These are phyloP conservation scores for Enteromius afrohamiltoni DNA, from an alignment of 2,797 vertebrate species.

Conservation along the genomic window DNA sequence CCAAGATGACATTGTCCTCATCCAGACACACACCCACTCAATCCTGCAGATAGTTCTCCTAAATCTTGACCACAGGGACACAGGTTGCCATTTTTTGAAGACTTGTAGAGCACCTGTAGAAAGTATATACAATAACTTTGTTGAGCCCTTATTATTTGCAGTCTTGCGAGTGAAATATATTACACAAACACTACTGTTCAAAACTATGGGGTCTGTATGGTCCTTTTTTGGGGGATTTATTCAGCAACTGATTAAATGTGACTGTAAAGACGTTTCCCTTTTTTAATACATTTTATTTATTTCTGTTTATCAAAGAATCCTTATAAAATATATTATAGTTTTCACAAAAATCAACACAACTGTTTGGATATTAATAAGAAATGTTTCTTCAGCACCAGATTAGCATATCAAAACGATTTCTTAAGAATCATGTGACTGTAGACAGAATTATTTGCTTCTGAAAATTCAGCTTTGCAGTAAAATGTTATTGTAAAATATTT, in stretches of 20 bases:
- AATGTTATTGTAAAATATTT: neutral
- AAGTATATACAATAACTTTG: neutral
- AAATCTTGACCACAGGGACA: conserved; percentile 89
- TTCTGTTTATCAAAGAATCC: neutral
- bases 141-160: conserved; percentile 10
- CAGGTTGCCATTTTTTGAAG: conserved; percentile 77
- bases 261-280: neutral
- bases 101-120: neutral
- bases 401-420: neutral
- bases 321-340: neutral
- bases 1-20: conserved; percentile 90
- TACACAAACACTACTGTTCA: neutral
- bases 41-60: conserved; percentile 92
- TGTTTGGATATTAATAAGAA: neutral
- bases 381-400: neutral
- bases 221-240: neutral
- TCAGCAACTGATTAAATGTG: neutral
- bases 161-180: conserved; percentile 4
- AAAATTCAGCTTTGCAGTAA: neutral
- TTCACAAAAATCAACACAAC: neutral
- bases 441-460: neutral
- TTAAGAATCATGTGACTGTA: neutral
- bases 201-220: neutral
- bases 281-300: neutral
- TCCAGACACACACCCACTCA: conserved; percentile 90